Evolutionary conservation across 2,797 vertebrate species (phyloP).

Genomic region (Acanthornis magna): DNA sequence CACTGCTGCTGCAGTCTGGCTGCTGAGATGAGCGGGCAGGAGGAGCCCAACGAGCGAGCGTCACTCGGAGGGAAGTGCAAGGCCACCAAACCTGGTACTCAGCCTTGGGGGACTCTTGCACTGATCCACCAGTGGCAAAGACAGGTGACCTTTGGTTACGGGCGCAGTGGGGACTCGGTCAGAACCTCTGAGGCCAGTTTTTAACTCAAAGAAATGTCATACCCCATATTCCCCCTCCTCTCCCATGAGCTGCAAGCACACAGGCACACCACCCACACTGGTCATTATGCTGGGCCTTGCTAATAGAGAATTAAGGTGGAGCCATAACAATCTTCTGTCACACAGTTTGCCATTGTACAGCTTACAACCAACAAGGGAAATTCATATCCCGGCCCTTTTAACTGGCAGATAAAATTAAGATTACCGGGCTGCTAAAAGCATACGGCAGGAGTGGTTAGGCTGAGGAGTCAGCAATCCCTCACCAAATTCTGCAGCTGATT

Average conservation of each 20-base stretch:
- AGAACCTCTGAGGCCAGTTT: background rate
- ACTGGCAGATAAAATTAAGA: background rate
- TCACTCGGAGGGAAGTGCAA: background rate
- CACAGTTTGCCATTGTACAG: background rate
- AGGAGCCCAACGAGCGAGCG: background rate
- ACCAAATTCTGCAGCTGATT: background rate
- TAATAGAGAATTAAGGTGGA: background rate
- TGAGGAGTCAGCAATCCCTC: background rate
- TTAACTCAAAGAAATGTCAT: background rate
- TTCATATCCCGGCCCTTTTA: background rate
- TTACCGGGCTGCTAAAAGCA: background rate
- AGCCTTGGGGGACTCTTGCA: background rate
- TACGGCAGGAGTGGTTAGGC: background rate
- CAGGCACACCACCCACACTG: background rate
- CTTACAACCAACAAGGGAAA: background rate
- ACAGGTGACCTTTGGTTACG: background rate
- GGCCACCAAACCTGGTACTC: background rate
- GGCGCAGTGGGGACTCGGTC: background rate
- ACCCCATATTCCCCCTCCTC: fast-evolving
- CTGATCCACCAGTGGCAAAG: background rate
- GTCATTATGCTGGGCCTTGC: background rate
- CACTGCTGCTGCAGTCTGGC: background rate
- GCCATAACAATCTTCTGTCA: background rate
- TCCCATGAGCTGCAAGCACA: background rate
- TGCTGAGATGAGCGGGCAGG: background rate